Evolutionary conservation across 2,888 invertebrate species (phyloP).

Genomic region (Epiblema foenella): DNA sequence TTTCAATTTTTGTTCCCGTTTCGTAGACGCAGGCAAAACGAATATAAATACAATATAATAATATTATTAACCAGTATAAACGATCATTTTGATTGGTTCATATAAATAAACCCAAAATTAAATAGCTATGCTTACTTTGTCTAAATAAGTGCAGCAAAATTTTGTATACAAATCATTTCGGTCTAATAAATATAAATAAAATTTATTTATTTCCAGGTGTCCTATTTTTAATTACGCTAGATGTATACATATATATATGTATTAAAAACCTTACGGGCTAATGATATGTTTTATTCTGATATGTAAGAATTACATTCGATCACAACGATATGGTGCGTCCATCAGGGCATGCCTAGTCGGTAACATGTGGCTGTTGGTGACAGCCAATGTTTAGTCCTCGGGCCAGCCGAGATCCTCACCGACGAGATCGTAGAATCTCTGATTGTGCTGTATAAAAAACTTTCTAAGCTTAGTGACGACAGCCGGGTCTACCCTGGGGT

Average conservation of each 20-base stretch:
- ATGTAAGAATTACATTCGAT: slow-evolving; percentile 70
- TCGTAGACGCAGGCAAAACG: slow-evolving; percentile 54
- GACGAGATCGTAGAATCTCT: slow-evolving; percentile 96
- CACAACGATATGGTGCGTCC: slow-evolving; percentile 64
- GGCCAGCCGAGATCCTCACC: slow-evolving; percentile 98
- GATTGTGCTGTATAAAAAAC: slow-evolving; percentile 96
- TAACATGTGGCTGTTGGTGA: slow-evolving; percentile 6
- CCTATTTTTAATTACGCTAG: slow-evolving; percentile 67
- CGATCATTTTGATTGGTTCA: slow-evolving; percentile 38
- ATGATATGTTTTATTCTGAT: slow-evolving; percentile 72
- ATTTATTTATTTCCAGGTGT: slow-evolving; percentile 58
- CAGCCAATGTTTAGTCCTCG: slow-evolving; percentile 87
- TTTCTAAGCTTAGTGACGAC: slow-evolving; percentile 91
- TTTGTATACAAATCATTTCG: slow-evolving; percentile 45
- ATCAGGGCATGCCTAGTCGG: slow-evolving; percentile 35
- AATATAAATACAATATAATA: slow-evolving; percentile 49
- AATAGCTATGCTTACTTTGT: slow-evolving; percentile 34
- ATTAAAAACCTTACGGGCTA: slow-evolving; percentile 75
- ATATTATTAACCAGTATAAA: slow-evolving; percentile 36
- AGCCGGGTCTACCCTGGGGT: slow-evolving; percentile 92
- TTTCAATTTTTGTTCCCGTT: slow-evolving; percentile 59
- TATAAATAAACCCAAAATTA: slow-evolving; percentile 31
- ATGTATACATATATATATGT: slow-evolving; percentile 81
- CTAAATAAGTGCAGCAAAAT: slow-evolving; percentile 44
- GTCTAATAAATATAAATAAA: slow-evolving; percentile 58